A percentile compares a stretch with the other conserved stretches of the same genome.
phyloP scores from a whole-genome alignment of 1,140 invertebrate species.

The Sarcophaga bullata region DNA sequence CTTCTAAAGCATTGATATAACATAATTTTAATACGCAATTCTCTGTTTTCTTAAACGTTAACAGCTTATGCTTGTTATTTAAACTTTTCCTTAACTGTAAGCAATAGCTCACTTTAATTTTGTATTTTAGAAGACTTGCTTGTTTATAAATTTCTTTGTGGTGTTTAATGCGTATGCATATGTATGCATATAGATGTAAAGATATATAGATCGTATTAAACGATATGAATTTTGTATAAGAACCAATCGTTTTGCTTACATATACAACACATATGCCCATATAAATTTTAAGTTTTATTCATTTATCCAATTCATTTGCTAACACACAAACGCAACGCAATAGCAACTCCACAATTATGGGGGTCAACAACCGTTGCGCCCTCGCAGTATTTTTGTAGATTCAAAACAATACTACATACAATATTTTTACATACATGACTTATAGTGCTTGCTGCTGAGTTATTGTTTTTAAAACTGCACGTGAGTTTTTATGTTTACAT shows the following conservation, averaged over 20 bases:
- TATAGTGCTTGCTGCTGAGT: neutral
- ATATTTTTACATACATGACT: neutral
- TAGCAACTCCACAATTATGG: neutral
- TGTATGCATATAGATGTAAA: neutral
- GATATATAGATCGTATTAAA: neutral
- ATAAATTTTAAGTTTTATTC: no score
- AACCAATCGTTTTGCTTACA: constrained; percentile 6
- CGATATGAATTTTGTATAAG: neutral
- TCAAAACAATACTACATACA: neutral
- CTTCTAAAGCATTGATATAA: no score
- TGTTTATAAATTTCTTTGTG: neutral
- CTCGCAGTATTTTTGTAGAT: neutral
- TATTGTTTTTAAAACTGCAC: neutral
- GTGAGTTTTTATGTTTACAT: neutral
- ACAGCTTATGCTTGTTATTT: no score
- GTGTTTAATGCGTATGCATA: neutral
- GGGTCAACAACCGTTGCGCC: constrained; percentile 15
- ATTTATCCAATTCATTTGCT: no score
- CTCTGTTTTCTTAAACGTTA: no score
- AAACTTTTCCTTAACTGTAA: no score
- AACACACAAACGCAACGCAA: neutral
- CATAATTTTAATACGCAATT: no score
- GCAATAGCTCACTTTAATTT: no score
- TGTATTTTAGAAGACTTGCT: neutral
- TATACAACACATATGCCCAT: neutral